Conservation (phyloP, 2,113 vertebrate genomes). For the Baryphthengus martii region DNA sequence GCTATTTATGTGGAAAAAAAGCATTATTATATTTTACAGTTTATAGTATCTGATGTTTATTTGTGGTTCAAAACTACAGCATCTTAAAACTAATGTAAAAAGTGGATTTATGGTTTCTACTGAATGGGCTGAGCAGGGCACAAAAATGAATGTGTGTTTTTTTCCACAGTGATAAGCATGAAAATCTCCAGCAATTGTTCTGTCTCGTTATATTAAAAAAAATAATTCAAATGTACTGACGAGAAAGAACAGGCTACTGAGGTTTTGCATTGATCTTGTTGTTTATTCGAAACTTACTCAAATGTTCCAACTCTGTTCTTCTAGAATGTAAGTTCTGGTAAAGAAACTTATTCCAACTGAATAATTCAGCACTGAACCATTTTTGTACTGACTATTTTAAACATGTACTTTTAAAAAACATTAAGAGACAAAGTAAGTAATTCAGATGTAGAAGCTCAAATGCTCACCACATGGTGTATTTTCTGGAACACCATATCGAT, state of each 20-base stretch:
- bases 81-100: not conserved
- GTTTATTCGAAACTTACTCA: not conserved
- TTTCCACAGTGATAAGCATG: not conserved
- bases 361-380: not conserved
- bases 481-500: not conserved
- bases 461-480: not conserved
- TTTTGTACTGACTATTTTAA: not conserved
- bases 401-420: not conserved
- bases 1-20: not conserved
- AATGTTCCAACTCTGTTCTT: not conserved
- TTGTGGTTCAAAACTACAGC: not conserved
- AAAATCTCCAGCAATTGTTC: not conserved
- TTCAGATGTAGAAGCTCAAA: not conserved
- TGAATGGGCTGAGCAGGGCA: not conserved
- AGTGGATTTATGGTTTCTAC: not conserved
- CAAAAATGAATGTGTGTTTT: not conserved
- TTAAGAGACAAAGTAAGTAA: not conserved
- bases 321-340: not conserved
- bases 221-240: not conserved
- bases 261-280: not conserved
- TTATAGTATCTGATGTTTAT: not conserved
- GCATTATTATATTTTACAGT: not conserved
- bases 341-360: not conserved
- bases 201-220: not conserved
- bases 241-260: not conserved